Conservation (phyloP, 2,888 invertebrate species). For the Ochropleura leucogaster region DNA sequence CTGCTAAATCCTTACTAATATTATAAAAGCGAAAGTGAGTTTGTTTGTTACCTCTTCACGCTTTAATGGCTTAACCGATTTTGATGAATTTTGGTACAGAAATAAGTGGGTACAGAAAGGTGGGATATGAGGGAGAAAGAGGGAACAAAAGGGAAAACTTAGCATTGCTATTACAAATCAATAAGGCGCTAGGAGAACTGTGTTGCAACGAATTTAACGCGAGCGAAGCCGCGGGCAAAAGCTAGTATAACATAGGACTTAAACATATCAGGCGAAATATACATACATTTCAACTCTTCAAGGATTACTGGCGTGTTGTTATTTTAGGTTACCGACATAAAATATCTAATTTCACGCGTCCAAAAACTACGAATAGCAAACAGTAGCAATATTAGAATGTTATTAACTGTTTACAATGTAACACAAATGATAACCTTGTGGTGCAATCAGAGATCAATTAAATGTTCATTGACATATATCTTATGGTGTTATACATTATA, state of each 20-base stretch:
- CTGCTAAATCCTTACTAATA: too few species aligned
- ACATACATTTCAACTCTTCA: neutral
- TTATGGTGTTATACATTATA: neutral
- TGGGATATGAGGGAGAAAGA: too few species aligned
- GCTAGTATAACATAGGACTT: neutral
- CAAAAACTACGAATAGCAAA: neutral
- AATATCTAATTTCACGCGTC: neutral
- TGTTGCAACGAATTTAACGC: too few species aligned
- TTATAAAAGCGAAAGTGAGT: too few species aligned
- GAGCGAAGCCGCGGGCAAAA: too few species aligned
- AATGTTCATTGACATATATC: slow-evolving; percentile 9
- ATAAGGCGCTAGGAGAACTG: too few species aligned
- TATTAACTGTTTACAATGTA: slow-evolving; percentile 48
- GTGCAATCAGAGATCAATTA: slow-evolving; percentile 15
- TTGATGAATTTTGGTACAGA: too few species aligned
- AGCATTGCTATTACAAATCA: too few species aligned
- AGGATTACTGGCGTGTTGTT: neutral
- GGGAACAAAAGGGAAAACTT: too few species aligned
- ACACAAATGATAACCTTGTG: slow-evolving; percentile 19
- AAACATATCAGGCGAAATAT: neutral
- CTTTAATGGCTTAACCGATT: too few species aligned
- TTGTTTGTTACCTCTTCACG: too few species aligned
- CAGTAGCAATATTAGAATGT: slow-evolving; percentile 16
- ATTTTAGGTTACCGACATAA: neutral
- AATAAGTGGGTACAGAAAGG: too few species aligned